These are phyloP conservation scores for Drosophila bifasciata DNA, from an alignment of 1,140 invertebrate species.

Conservation along the genomic window DNA sequence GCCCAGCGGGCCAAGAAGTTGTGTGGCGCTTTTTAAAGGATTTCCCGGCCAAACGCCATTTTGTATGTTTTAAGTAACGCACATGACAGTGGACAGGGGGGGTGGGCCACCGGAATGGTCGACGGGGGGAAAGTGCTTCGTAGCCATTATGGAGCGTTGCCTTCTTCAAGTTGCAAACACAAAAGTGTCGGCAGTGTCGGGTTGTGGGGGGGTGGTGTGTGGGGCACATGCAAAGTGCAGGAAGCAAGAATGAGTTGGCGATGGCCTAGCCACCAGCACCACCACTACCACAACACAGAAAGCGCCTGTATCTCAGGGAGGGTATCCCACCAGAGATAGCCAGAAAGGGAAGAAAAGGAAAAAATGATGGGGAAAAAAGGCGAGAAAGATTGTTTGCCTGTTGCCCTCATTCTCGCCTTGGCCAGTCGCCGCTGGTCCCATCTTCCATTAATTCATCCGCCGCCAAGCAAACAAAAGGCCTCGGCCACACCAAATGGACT, in stretches of 20 bases:
- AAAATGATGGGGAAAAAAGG: constrained; percentile 14
- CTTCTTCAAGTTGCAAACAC: constrained; percentile 32
- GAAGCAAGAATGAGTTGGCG: constrained; percentile 21
- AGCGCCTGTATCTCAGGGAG: neutral
- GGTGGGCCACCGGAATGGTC: constrained; percentile 11
- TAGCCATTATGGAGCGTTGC: constrained; percentile 30
- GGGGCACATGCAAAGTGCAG: constrained; percentile 39
- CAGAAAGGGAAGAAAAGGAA: neutral
- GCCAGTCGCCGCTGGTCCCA: constrained; percentile 11
- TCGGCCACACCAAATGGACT: constrained; percentile 53
- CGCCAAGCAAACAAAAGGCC: constrained; percentile 70
- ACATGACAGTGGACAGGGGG: constrained; percentile 33
- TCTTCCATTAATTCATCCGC: constrained; percentile 74
- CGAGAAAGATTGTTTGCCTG: constrained; percentile 40
- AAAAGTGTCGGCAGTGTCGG: constrained; percentile 6
- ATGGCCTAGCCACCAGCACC: neutral
- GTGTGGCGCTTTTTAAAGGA: constrained; percentile 55
- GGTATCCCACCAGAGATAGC: constrained; percentile 8
- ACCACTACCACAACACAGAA: too few relatives aligned
- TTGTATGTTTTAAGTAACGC: constrained; percentile 60
- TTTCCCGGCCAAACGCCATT: constrained; percentile 47
- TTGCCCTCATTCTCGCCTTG: constrained; percentile 41
- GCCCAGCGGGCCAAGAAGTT: constrained; percentile 15
- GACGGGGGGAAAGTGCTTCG: neutral
- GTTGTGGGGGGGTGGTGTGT: neutral